Conservation (phyloP, 1,140 invertebrate species). For the Glossosoma conforme region DNA sequence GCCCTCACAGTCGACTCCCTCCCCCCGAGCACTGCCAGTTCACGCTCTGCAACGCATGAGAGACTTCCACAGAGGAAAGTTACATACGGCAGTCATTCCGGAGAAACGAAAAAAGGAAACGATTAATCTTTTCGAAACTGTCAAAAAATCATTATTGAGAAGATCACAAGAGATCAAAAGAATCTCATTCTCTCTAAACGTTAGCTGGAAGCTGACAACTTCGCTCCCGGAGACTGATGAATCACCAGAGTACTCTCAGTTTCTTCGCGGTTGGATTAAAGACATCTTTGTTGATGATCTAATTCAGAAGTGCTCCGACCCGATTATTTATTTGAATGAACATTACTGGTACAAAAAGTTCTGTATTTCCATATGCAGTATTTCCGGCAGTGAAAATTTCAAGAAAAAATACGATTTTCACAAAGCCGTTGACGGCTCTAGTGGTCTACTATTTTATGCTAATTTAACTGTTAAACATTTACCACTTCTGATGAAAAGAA, state of each 20-base stretch:
- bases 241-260: slow-evolving; percentile 39
- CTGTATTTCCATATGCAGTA: slow-evolving; percentile 41
- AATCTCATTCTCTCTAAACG: slow-evolving; percentile 48
- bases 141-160: slow-evolving; percentile 44
- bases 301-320: slow-evolving; percentile 35
- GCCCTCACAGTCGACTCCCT: slow-evolving; percentile 43
- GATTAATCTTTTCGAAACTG: slow-evolving; percentile 47
- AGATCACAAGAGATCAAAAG: slow-evolving; percentile 43
- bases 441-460: slow-evolving; percentile 43
- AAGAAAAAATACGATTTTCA: slow-evolving; percentile 26
- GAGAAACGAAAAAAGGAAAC: slow-evolving; percentile 37
- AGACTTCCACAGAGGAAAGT: slow-evolving; percentile 46
- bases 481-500: slow-evolving; percentile 37
- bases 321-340: slow-evolving; percentile 41
- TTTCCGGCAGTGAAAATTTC: slow-evolving; percentile 33
- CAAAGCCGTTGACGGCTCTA: slow-evolving; percentile 35
- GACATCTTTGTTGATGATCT: slow-evolving; percentile 38
- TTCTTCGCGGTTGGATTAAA: slow-evolving; percentile 39
- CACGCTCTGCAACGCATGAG: slow-evolving; percentile 52
- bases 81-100: slow-evolving; percentile 39
- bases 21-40: slow-evolving; percentile 48
- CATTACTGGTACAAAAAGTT: slow-evolving; percentile 47
- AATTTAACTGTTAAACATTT: slow-evolving; percentile 35
- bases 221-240: slow-evolving; percentile 49
- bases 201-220: slow-evolving; percentile 66